A percentile compares a stretch with the other conserved stretches of the same genome.
Conservation (phyloP, 2,888 invertebrate species). For the Himalopsyche tibetana region DNA sequence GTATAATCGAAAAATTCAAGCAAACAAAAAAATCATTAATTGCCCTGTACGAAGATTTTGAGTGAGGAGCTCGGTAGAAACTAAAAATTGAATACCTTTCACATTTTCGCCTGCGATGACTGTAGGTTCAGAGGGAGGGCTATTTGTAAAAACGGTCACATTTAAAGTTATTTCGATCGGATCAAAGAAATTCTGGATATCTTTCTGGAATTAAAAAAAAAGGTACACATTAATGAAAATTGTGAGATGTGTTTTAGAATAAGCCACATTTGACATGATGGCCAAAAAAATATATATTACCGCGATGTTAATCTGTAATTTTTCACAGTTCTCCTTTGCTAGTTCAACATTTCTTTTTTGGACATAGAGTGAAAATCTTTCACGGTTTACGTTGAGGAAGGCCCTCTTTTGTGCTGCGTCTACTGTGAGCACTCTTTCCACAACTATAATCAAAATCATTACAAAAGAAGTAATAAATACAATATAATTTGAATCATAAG, state of each 20-base stretch:
- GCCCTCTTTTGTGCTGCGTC: conserved; percentile 48
- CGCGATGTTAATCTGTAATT: conserved; percentile 24
- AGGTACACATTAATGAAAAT: neutral
- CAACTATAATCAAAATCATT: conserved; percentile 44
- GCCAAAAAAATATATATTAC: neutral
- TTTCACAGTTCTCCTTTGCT: conserved; percentile 14
- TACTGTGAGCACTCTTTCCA: conserved; percentile 36
- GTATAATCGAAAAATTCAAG: no score
- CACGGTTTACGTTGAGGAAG: neutral
- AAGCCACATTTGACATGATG: no score
- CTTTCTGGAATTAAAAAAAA: conserved; percentile 41
- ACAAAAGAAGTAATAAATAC: no score
- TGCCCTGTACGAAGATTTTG: no score
- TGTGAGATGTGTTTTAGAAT: no score
- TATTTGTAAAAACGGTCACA: conserved; percentile 17
- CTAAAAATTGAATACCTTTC: conserved; percentile 29
- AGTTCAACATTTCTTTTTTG: neutral
- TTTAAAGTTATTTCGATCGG: conserved; percentile 50
- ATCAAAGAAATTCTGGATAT: conserved; percentile 49
- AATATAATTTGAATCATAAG: no score
- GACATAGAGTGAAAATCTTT: neutral
- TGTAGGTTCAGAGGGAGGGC: neutral
- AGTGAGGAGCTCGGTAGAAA: no score
- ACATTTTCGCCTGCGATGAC: neutral
- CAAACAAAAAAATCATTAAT: no score